Evolutionary conservation across 2,113 vertebrate genomes (phyloP), one percentile per base, ranked within the genome.

Genomic region (Neotoma lepida): DNA sequence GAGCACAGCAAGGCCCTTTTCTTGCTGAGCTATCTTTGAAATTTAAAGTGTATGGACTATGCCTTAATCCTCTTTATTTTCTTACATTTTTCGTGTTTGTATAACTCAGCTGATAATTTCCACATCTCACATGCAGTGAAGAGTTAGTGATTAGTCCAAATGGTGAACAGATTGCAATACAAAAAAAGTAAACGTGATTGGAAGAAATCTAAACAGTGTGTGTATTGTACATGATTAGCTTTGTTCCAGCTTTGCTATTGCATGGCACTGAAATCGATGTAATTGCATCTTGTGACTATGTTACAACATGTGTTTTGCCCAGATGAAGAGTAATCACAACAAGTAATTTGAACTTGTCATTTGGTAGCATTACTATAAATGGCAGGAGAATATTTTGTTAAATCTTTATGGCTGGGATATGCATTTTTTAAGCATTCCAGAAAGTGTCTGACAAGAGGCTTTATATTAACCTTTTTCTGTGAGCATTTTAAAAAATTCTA

Each of bases 251-350:
- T 71, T 64, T 96, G 93, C 84, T 96, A 93, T 95, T 97, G 87
- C 15, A 1, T 93, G 87, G 58, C 90, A 82, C 86, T 91, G 91
- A 71, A 93, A 56, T 86, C 1, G 1, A 56, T 95, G 85, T 96
- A 95, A 96, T 96, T 96, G 95, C 91, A 95, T 97, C 95, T 91
- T 94, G 89, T 86, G 81, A 97, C 84, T 96, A 73, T n/a, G 24
- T 95, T 97, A 89, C 92, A 94, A 95, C 97, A 96, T 97, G 97
- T 97, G 97, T 97, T 97, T 96, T 95, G 84, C 96, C 96, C 96
- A 97, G 95, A 97, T 97, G 96, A 97, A 96, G 96, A 97, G 93
- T 97, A 96, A 97, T 97, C 97, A 97, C 95, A 97, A 95, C 95
- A 96, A 94, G 94, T 96, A 96, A 97, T 97, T 96, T 95, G 94